Evolutionary conservation across 2,888 invertebrate species (phyloP).

Genomic region (Timema podura): DNA sequence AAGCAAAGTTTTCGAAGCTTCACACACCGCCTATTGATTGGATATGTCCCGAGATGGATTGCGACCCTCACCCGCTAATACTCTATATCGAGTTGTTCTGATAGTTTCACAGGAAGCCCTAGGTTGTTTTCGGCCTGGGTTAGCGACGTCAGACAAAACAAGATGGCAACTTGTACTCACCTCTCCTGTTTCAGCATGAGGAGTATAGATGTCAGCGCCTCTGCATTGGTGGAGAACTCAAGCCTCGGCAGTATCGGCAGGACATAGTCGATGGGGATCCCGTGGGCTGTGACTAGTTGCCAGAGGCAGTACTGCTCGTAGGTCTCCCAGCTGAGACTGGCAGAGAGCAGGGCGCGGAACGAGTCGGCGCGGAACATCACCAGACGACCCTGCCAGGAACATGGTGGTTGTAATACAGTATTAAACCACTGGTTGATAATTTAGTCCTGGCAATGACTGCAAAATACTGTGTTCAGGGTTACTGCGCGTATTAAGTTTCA

Average conservation of each 20-base stretch:
- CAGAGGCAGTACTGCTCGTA: constrained; percentile 96
- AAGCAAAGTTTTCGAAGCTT: too few species aligned
- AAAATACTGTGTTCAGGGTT: too few species aligned
- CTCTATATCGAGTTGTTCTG: too few species aligned
- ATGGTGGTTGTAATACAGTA: not conserved
- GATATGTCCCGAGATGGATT: too few species aligned
- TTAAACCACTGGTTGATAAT: too few species aligned
- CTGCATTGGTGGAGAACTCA: constrained; percentile 80
- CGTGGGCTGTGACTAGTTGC: constrained; percentile 93
- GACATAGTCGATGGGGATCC: constrained; percentile 87
- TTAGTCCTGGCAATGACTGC: too few species aligned
- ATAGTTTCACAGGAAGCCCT: too few species aligned
- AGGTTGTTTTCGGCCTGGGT: too few species aligned
- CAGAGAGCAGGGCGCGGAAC: constrained; percentile 67
- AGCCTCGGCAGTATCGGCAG: constrained; percentile 75
- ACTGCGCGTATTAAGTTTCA: too few species aligned
- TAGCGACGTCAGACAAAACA: too few species aligned
- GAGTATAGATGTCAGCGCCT: constrained; percentile 86
- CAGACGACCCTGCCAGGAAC: constrained; percentile 43
- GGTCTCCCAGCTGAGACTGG: constrained; percentile 92
- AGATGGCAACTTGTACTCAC: constrained; percentile 41
- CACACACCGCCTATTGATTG: too few species aligned
- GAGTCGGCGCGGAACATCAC: constrained; percentile 69
- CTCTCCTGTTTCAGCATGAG: constrained; percentile 89
- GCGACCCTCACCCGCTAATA: too few species aligned